phyloP scores from a whole-genome alignment of 2,888 invertebrate species.

The Leucoptera coffeella region DNA sequence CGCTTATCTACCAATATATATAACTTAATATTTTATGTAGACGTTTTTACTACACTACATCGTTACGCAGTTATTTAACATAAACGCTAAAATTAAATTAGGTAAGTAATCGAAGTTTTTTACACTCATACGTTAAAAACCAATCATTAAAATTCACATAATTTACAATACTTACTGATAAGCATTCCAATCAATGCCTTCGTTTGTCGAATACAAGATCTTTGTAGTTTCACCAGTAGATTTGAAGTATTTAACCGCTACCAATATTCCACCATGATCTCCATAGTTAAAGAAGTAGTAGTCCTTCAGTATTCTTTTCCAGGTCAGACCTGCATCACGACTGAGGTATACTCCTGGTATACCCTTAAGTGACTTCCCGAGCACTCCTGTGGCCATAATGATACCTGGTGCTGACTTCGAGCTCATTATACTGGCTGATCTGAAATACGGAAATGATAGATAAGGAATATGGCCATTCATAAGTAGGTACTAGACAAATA shows the following conservation, averaged over 20 bases:
- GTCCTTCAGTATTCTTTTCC: constrained; percentile 75
- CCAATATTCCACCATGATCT: constrained; percentile 84
- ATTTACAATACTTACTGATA: constrained; percentile 52
- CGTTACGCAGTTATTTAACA: no score
- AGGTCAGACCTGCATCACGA: constrained; percentile 74
- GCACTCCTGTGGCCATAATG: constrained; percentile 79
- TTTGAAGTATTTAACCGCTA: constrained; percentile 79
- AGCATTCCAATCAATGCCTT: constrained; percentile 75
- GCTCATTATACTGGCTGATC: constrained; percentile 76
- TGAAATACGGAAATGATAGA: no score
- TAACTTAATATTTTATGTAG: no score
- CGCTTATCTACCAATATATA: no score
- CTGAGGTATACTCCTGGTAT: constrained; percentile 77
- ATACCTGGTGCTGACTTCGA: constrained; percentile 84
- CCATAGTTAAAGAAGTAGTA: constrained; percentile 84
- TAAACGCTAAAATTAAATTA: no score
- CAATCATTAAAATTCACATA: no score
- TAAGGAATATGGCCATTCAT: no score
- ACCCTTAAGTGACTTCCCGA: constrained; percentile 72
- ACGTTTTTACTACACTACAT: no score
- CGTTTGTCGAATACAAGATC: constrained; percentile 79
- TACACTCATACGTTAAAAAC: no score
- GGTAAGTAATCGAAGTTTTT: no score
- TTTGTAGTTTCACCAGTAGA: constrained; percentile 70
- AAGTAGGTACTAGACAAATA: no score